These are phyloP conservation scores for Microplitis deprimator DNA, from an alignment of 2,888 invertebrate genomes.

Conservation along the genomic window DNA sequence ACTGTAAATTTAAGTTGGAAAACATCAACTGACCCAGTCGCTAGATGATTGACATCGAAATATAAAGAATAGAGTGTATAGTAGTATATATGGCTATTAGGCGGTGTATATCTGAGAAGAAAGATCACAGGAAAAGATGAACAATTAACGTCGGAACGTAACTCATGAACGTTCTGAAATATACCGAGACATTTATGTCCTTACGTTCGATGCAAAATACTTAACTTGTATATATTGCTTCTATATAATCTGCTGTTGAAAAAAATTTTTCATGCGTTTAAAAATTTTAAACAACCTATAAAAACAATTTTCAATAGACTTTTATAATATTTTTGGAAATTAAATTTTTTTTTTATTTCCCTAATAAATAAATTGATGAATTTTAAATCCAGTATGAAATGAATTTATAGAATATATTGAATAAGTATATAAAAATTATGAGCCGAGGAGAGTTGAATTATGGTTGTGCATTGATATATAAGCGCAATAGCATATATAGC, in stretches of 20 bases:
- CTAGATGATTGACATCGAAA: conserved; percentile 52
- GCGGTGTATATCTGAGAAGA: conserved; percentile 12
- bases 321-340: neutral
- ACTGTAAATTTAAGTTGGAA: neutral
- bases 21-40: conserved; percentile 29
- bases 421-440: no score
- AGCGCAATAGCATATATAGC: neutral
- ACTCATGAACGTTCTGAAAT: conserved; percentile 50
- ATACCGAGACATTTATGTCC: conserved; percentile 55
- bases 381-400: no score
- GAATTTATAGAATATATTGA: no score
- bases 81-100: conserved; percentile 38
- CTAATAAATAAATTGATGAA: no score
- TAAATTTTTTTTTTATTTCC: neutral
- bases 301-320: neutral
- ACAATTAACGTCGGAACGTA: conserved; percentile 60
- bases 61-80: neutral
- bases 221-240: neutral
- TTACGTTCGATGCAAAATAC: conserved; percentile 57
- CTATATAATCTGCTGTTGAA: neutral
- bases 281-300: neutral
- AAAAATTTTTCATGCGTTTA: neutral
- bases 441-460: no score
- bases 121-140: conserved; percentile 51
- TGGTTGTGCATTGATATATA: conserved; percentile 5